Evolutionary conservation across 2,797 vertebrate genomes (phyloP).

Genomic region (Galago senegalensis): DNA sequence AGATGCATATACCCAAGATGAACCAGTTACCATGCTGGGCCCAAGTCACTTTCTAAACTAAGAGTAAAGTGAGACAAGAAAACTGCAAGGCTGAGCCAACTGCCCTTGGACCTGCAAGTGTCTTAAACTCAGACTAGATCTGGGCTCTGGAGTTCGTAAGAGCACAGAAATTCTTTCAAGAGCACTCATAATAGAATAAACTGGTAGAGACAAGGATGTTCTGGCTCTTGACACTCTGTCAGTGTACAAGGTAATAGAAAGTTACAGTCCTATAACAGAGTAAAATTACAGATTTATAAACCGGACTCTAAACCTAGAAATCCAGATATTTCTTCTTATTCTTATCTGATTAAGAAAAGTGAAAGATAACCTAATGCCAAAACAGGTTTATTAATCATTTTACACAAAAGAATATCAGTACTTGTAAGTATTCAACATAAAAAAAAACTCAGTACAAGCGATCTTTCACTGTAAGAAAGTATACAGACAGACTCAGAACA

Average conservation of each 20-base stretch:
- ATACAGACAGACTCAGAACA: neutral
- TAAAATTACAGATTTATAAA: slow-evolving; percentile 52
- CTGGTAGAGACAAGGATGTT: neutral
- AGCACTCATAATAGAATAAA: neutral
- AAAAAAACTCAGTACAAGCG: neutral
- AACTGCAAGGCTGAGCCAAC: neutral
- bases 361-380: slow-evolving; percentile 21
- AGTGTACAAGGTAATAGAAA: slow-evolving; percentile 1
- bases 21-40: neutral
- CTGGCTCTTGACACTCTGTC: neutral
- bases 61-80: neutral
- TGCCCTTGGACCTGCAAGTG: neutral
- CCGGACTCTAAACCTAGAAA: slow-evolving; percentile 40
- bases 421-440: neutral
- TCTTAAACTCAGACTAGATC: neutral
- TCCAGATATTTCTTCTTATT: slow-evolving; percentile 53
- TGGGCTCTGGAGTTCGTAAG: slow-evolving; percentile 8
- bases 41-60: slow-evolving; percentile 8
- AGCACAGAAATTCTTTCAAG: neutral
- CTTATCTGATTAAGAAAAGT: slow-evolving; percentile 18
- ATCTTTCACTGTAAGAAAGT: slow-evolving; percentile 25
- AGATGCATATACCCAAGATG: neutral
- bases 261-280: neutral
- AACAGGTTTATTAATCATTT: slow-evolving; percentile 69
- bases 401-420: slow-evolving; percentile 40